A percentile compares a stretch with the other conserved stretches of the same genome.
Evolutionary conservation across 2,797 vertebrate genomes (phyloP).

Genomic region (Phyllotis vaccarum): DNA sequence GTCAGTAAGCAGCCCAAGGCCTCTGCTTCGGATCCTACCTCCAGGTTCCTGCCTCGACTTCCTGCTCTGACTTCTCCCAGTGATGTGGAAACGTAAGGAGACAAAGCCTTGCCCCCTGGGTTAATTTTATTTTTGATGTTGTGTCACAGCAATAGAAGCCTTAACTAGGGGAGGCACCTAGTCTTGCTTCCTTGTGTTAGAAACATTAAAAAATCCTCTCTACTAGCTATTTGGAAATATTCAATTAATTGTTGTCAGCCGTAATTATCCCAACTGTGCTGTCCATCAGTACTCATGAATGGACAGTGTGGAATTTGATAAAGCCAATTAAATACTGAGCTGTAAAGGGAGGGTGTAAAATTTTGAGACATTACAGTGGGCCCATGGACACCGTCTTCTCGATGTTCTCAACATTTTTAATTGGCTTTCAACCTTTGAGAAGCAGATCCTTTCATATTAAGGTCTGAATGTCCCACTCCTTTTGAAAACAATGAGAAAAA

Average conservation of each 20-base stretch:
- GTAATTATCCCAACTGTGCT: neutral
- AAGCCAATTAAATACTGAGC: neutral
- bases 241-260: neutral
- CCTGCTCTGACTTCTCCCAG: neutral
- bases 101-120: neutral
- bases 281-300: neutral
- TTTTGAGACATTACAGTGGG: neutral
- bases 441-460: neutral
- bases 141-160: neutral
- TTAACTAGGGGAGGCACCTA: neutral
- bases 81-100: neutral
- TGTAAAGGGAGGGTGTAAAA: neutral
- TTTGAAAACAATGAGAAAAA: constrained; percentile 18
- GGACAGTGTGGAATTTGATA: constrained; percentile 2
- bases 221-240: neutral
- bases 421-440: neutral
- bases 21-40: neutral
- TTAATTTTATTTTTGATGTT: neutral
- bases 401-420: neutral
- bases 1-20: neutral
- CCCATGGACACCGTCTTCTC: neutral
- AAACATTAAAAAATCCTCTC: neutral
- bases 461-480: neutral
- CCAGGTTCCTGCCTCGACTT: neutral
- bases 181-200: neutral